phyloP scores from a whole-genome alignment of 2,113 vertebrate species.

The Indicator indicator region DNA sequence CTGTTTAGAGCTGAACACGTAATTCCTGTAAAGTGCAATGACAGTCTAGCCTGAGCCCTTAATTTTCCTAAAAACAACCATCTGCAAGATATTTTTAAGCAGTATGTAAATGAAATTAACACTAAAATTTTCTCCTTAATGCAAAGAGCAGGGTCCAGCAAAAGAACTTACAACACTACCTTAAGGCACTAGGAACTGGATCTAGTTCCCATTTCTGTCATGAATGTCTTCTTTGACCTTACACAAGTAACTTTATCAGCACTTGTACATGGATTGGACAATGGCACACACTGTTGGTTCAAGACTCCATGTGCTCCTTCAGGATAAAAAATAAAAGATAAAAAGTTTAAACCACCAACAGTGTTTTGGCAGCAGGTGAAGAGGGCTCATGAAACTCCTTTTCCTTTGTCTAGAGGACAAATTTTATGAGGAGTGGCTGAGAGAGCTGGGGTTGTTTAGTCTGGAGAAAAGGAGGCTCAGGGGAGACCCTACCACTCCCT shows the following conservation, averaged over 20 bases:
- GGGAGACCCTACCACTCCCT: no score
- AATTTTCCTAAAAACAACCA: constrained; percentile 42
- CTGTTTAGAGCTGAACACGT: not conserved
- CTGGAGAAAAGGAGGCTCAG: no score
- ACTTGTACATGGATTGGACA: not conserved
- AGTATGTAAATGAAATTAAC: not conserved
- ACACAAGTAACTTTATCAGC: not conserved
- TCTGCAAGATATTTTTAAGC: constrained; percentile 15
- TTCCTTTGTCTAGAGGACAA: not conserved
- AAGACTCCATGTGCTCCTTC: not conserved
- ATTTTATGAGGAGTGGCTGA: no score
- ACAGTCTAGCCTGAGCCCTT: not conserved
- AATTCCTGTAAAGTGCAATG: constrained; percentile 18
- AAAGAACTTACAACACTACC: not conserved
- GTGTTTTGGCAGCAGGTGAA: not conserved
- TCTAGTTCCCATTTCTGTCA: not conserved
- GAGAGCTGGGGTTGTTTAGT: no score
- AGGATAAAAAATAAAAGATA: constrained; percentile 3
- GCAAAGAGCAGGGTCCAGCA: not conserved
- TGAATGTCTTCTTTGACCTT: constrained; percentile 33
- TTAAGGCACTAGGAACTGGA: not conserved
- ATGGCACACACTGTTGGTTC: not conserved
- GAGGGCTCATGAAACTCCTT: not conserved
- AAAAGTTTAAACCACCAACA: not conserved
- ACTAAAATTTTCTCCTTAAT: not conserved